phyloP scores from a whole-genome alignment of 2,113 vertebrate genomes.

The Cottus gobio region DNA sequence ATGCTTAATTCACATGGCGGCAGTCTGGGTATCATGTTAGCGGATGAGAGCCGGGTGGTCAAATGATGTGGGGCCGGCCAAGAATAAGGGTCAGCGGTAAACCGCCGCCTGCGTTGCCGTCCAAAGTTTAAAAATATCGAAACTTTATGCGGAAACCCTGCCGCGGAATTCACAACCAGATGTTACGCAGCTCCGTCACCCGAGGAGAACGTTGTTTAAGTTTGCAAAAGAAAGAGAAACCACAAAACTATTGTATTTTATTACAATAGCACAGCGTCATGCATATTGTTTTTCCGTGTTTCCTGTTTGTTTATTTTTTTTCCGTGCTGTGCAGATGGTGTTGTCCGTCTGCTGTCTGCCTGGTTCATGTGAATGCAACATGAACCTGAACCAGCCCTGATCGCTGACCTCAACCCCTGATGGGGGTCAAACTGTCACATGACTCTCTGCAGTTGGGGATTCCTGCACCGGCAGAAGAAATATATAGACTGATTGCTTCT shows the following conservation, averaged over 20 bases:
- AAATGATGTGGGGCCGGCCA: too few species aligned
- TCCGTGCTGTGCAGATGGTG: neutral
- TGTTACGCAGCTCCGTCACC: neutral
- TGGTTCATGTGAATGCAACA: neutral
- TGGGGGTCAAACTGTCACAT: neutral
- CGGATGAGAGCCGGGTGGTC: too few species aligned
- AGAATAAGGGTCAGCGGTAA: too few species aligned
- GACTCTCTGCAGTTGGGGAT: neutral
- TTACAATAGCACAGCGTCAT: neutral
- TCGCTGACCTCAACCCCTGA: neutral
- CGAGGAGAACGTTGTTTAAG: neutral
- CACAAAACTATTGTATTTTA: neutral
- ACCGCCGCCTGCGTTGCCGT: too few species aligned
- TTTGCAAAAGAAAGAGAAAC: neutral
- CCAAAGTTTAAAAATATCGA: too few species aligned
- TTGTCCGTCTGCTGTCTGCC: neutral
- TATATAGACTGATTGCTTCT: neutral
- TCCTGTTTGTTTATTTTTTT: neutral
- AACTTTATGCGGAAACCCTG: too few species aligned
- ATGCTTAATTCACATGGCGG: too few species aligned
- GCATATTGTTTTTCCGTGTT: neutral
- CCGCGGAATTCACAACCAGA: neutral
- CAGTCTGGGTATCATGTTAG: too few species aligned
- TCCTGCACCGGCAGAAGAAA: slow-evolving; percentile 1
- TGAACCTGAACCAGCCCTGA: neutral